These are phyloP conservation scores for Morpho deidamia DNA, from an alignment of 2,888 invertebrate species.

Conservation along the genomic window DNA sequence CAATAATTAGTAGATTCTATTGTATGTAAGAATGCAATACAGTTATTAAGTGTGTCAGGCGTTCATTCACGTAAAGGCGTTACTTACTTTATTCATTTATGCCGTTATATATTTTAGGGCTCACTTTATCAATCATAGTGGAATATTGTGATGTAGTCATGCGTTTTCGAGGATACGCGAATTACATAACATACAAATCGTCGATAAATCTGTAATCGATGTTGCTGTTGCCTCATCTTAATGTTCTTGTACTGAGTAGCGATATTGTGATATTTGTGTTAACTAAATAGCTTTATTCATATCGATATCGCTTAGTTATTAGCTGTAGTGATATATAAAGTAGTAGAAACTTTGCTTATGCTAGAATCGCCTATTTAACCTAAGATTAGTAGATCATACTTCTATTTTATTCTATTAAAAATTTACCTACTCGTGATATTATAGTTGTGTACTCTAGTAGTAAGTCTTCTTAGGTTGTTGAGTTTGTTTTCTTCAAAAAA, in stretches of 20 bases:
- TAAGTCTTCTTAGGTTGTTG: slow-evolving; percentile 40
- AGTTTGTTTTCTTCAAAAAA: slow-evolving; percentile 56
- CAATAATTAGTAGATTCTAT: neutral
- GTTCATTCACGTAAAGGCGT: slow-evolving; percentile 15
- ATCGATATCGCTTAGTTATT: slow-evolving; percentile 32
- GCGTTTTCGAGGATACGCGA: slow-evolving; percentile 23
- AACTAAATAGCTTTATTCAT: slow-evolving; percentile 43
- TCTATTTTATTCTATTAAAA: slow-evolving; percentile 4
- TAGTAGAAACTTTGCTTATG: slow-evolving; percentile 40
- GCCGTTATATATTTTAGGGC: slow-evolving; percentile 20
- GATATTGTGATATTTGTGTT: slow-evolving; percentile 70
- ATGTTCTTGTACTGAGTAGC: slow-evolving; percentile 50
- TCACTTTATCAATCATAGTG: slow-evolving; percentile 20
- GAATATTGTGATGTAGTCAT: slow-evolving; percentile 25
- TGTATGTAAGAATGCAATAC: neutral
- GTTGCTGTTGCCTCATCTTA: slow-evolving; percentile 45
- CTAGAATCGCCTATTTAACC: slow-evolving; percentile 53
- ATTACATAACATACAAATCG: slow-evolving; percentile 29
- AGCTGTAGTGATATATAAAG: slow-evolving; percentile 15
- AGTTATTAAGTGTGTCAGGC: slow-evolving; percentile 4
- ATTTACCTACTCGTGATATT: slow-evolving; percentile 19
- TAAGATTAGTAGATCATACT: slow-evolving; percentile 30
- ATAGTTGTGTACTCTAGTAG: slow-evolving; percentile 22
- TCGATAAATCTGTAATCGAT: slow-evolving; percentile 38
- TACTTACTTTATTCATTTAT: slow-evolving; percentile 18